phyloP scores from a whole-genome alignment of 2,113 vertebrate genomes.

The Corythornis cristatus region DNA sequence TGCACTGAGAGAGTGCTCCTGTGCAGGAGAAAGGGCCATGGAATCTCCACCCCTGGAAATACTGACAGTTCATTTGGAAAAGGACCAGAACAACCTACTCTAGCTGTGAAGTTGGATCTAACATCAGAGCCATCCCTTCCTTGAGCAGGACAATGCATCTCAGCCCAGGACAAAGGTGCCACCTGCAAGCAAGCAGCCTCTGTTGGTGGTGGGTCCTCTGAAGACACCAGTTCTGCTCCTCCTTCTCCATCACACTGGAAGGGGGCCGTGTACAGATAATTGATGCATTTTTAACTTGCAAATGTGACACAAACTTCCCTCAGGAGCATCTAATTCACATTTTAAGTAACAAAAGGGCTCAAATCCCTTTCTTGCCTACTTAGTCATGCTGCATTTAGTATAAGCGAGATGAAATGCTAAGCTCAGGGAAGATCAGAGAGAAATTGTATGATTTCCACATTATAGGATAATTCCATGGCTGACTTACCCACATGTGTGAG shows the following conservation, averaged over 20 bases:
- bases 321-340: slow-evolving; percentile 70
- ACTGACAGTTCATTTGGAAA: background rate
- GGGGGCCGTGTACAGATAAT: slow-evolving; percentile 13
- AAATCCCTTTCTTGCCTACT: slow-evolving; percentile 70
- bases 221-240: background rate
- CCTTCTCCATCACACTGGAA: background rate
- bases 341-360: slow-evolving; percentile 71
- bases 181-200: background rate
- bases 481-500: slow-evolving; percentile 32
- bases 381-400: slow-evolving; percentile 72
- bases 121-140: background rate
- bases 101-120: background rate
- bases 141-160: background rate
- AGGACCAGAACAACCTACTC: background rate
- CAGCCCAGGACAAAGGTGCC: background rate
- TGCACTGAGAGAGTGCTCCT: background rate
- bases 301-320: slow-evolving; percentile 61
- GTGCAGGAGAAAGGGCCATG: background rate
- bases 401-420: slow-evolving; percentile 68
- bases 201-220: background rate
- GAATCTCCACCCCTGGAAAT: background rate
- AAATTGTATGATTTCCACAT: slow-evolving; percentile 69
- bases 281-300: slow-evolving; percentile 56
- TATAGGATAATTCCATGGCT: slow-evolving; percentile 70
- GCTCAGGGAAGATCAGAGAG: slow-evolving; percentile 70